phyloP scores from a whole-genome alignment of 2,888 invertebrate species.

The Drosophila mettleri region DNA sequence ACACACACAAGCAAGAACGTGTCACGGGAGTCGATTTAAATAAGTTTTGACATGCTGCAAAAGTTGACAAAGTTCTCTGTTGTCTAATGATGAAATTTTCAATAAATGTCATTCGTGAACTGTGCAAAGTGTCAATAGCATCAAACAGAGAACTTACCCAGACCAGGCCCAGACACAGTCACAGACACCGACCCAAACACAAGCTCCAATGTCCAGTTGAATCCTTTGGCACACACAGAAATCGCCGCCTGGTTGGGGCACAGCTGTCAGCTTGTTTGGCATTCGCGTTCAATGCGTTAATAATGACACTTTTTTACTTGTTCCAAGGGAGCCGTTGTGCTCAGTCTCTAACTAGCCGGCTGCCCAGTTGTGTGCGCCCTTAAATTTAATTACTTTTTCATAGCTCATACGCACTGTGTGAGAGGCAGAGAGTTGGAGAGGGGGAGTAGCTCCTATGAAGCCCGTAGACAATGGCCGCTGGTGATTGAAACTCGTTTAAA shows the following conservation, averaged over 20 bases:
- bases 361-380: conserved; percentile 46
- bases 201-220: background rate
- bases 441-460: background rate
- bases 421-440: conserved; percentile 7
- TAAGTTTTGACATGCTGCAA: conserved; percentile 65
- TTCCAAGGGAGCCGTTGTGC: background rate
- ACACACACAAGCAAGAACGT: conserved; percentile 47
- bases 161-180: background rate
- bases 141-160: conserved; percentile 51
- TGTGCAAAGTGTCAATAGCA: conserved; percentile 69
- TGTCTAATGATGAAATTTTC: conserved; percentile 74
- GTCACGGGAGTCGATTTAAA: conserved; percentile 69
- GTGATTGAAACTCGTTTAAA: conserved; percentile 81
- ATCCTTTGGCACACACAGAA: conserved; percentile 20
- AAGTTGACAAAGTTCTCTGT: conserved; percentile 60
- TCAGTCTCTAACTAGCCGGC: conserved; percentile 58
- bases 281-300: conserved; percentile 77
- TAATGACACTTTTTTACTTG: conserved; percentile 73
- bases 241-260: conserved; percentile 30
- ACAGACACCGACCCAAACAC: background rate
- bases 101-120: conserved; percentile 74
- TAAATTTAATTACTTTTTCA: conserved; percentile 84
- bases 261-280: conserved; percentile 71
- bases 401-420: conserved; percentile 77
- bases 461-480: conserved; percentile 59